Conservation (phyloP, 2,888 invertebrate species). For the Hedychridium roseum region DNA sequence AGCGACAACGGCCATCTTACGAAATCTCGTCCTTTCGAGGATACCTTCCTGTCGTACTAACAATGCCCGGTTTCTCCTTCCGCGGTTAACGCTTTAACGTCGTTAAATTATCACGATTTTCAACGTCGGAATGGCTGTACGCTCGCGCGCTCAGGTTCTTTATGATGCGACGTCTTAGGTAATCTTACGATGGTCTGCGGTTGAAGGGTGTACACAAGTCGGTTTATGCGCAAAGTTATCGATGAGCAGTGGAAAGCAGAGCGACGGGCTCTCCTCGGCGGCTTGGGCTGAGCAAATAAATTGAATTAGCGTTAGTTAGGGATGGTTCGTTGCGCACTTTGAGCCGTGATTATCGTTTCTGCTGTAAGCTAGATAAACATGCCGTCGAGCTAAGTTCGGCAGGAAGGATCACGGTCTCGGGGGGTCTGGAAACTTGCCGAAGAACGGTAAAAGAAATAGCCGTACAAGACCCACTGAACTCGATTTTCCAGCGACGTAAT, state of each 20-base stretch:
- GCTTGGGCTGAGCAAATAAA: constrained; percentile 30
- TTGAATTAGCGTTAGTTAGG: constrained; percentile 40
- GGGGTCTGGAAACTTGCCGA: no score
- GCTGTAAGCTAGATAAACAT: no score
- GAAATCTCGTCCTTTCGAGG: no score
- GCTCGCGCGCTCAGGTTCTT: not conserved
- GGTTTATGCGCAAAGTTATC: not conserved
- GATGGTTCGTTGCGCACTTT: constrained; percentile 42
- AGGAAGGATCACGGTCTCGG: no score
- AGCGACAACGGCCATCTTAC: no score
- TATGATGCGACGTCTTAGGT: not conserved
- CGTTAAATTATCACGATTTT: not conserved
- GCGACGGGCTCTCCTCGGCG: not conserved
- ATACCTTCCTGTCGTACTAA: no score
- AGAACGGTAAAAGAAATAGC: no score
- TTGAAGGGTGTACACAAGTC: not conserved
- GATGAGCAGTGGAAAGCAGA: not conserved
- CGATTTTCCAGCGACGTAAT: no score
- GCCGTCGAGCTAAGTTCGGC: no score
- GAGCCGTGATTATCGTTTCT: constrained; percentile 47
- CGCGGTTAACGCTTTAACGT: no score
- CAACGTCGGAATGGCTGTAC: not conserved
- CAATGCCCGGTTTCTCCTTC: no score
- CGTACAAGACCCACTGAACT: no score
- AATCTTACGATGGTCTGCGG: not conserved